Conservation (phyloP, 2,797 vertebrate genomes). For the Anguilla megastoma region DNA sequence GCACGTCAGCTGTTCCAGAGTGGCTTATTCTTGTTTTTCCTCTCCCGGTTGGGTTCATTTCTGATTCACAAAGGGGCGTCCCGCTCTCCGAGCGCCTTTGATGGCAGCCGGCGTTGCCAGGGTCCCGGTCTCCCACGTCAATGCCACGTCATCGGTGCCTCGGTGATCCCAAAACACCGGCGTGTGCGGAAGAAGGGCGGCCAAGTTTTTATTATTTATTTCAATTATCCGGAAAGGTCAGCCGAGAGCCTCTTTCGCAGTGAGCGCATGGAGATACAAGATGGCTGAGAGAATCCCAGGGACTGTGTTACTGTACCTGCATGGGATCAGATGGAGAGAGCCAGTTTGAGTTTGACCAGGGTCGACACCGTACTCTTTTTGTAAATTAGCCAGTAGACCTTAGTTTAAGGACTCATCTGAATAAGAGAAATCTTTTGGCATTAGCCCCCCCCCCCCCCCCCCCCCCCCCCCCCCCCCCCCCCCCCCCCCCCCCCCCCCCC, state of each 20-base stretch:
- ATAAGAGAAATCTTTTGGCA: not conserved
- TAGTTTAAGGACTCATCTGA: not conserved
- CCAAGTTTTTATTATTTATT: conserved; percentile 8
- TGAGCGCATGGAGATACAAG: not conserved
- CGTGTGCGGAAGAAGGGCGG: not conserved
- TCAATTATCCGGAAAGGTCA: not conserved
- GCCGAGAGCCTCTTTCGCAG: not conserved
- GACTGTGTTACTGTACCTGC: not conserved
- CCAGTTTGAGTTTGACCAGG: not conserved
- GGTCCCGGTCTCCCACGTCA: not conserved
- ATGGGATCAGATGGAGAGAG: not conserved
- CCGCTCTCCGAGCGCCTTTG: not conserved
- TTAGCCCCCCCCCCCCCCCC: no score
- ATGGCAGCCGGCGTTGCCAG: not conserved
- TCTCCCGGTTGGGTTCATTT: not conserved
- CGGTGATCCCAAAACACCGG: not conserved
- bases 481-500: no score
- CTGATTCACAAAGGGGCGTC: not conserved
- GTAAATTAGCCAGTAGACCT: not conserved
- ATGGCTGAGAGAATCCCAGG: not conserved
- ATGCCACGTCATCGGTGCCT: not conserved
- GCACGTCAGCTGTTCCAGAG: not conserved
- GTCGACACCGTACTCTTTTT: not conserved
- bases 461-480: no score
- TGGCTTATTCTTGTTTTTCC: not conserved